Percentiles rank a stretch among this genome's conserved stretches.
phyloP scores from a whole-genome alignment of 2,113 vertebrate species.

The Larimichthys crocea region DNA sequence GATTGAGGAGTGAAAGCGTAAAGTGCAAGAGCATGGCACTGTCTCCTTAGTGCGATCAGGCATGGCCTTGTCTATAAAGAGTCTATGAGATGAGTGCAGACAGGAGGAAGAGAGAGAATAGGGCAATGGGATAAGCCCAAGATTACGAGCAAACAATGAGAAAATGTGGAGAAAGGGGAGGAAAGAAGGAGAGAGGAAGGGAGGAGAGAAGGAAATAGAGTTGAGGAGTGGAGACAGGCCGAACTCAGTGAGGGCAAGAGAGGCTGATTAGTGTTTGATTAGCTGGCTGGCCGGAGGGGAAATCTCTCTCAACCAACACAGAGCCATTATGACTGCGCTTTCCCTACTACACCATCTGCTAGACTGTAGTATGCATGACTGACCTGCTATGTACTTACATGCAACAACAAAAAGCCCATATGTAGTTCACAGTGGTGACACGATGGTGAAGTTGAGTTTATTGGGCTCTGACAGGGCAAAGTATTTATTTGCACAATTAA shows the following conservation, averaged over 20 bases:
- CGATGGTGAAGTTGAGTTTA: background rate
- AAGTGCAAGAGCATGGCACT: slow-evolving; percentile 42
- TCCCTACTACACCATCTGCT: slow-evolving; percentile 64
- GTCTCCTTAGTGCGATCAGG: slow-evolving; percentile 51
- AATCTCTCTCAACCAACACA: slow-evolving; percentile 44
- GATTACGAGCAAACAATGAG: slow-evolving; percentile 47
- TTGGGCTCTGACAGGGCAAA: background rate
- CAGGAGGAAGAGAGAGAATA: slow-evolving; percentile 12
- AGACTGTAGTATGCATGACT: slow-evolving; percentile 48
- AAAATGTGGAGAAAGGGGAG: slow-evolving; percentile 7
- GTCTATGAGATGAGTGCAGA: slow-evolving; percentile 33
- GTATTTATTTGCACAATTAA: background rate
- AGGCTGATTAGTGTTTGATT: slow-evolving; percentile 73
- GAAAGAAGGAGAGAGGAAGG: slow-evolving; percentile 2
- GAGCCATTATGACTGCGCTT: slow-evolving; percentile 45
- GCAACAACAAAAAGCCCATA: background rate
- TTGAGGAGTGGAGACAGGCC: slow-evolving; percentile 10
- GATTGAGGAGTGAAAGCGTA: slow-evolving; percentile 40
- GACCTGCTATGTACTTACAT: slow-evolving; percentile 32
- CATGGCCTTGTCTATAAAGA: slow-evolving; percentile 22
- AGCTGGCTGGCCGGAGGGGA: slow-evolving; percentile 62
- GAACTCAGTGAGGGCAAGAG: slow-evolving; percentile 39
- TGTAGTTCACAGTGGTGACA: background rate
- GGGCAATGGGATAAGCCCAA: slow-evolving; percentile 34
- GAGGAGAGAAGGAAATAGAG: slow-evolving; percentile 1